Conservation (phyloP, 1,140 invertebrate genomes). For the Cydia pomonella region DNA sequence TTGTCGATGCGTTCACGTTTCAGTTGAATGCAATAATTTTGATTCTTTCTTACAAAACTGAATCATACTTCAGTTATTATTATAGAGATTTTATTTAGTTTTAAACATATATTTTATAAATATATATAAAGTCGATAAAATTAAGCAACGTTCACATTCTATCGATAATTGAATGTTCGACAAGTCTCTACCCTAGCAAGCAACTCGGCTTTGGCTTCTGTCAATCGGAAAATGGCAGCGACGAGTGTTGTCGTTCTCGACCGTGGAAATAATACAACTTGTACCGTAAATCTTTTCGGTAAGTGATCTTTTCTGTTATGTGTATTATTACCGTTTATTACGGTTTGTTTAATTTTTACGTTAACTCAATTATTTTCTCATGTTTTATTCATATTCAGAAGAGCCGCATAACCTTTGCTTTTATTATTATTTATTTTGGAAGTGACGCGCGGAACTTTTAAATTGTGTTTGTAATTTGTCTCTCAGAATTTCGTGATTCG, state of each 20-base stretch:
- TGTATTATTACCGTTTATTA: constrained; percentile 28
- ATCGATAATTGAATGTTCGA: constrained; percentile 7
- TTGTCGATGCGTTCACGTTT: constrained; percentile 49
- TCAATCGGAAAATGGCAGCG: constrained; percentile 87
- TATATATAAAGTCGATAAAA: constrained; percentile 13
- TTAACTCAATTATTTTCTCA: neutral
- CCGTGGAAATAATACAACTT: constrained; percentile 96
- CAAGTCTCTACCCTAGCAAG: constrained; percentile 80
- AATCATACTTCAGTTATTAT: constrained; percentile 62
- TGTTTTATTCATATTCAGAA: constrained; percentile 43
- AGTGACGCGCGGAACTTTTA: constrained; percentile 72
- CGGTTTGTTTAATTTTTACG: neutral
- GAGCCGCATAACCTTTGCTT: constrained; percentile 74
- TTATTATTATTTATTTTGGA: constrained; percentile 70
- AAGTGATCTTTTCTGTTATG: constrained; percentile 72
- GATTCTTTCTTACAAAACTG: constrained; percentile 83
- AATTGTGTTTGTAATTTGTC: constrained; percentile 44
- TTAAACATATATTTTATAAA: neutral
- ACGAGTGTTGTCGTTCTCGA: constrained; percentile 96
- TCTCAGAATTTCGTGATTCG: constrained; percentile 13
- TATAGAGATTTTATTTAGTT: neutral
- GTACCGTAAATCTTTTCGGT: constrained; percentile 96
- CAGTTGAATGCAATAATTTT: neutral
- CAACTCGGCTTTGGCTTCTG: constrained; percentile 88
- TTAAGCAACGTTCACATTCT: neutral